Base-by-base conservation (phyloP, 2,797 vertebrate genomes). In the Phoebastria nigripes region DNA sequence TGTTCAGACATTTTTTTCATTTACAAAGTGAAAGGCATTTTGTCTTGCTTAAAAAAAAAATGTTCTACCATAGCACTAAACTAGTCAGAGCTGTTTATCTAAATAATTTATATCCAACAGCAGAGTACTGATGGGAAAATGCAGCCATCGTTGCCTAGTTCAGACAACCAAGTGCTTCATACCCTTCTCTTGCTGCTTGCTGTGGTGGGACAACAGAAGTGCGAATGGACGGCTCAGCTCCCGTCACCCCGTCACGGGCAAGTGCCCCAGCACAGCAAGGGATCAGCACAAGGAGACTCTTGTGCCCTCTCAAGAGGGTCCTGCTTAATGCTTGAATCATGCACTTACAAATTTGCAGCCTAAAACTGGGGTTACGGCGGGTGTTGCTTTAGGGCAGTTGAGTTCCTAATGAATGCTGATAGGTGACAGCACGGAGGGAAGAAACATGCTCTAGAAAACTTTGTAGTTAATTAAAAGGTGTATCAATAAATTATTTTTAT, bases 1-100 rank as follows among this genome's bases (percentile, higher is more conserved):
- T 42, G 16, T 21, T 51, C 79, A 87, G 74, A n/a, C n/a, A 4
- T 42, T 67, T 61, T 61, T 86, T 56, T 85, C 83, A 67, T 20
- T 71, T 80, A n/a, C 5, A 33, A 74, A 92, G 42, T 52, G 39
- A 88, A 70, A 96, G 44, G 41, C 18, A 25, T 90, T 93, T 83
- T 93, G 35, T 87, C 82, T 80, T 65, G 58, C 61, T 61, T 56
- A 25, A 85, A 62, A 65, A 42, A 18, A 44, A 33, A 35, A 26
- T 5, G 29, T 33, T 42, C 70, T 59, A 46, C 67, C 69, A 8
- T 10, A 72, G 67, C 49, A 63, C 67, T 88, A 21, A 82, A 71
- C 28, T 20, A 59, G 22, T 39, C 82, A 77, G 65, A 87, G 78
- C 46, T 63, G 67, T 82, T 90, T 46, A 39, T 67, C 41, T 59